A percentile compares a stretch with the other conserved stretches of the same genome.
Conservation (phyloP, 2,113 vertebrate species). For the Corythornis madagascariensis region DNA sequence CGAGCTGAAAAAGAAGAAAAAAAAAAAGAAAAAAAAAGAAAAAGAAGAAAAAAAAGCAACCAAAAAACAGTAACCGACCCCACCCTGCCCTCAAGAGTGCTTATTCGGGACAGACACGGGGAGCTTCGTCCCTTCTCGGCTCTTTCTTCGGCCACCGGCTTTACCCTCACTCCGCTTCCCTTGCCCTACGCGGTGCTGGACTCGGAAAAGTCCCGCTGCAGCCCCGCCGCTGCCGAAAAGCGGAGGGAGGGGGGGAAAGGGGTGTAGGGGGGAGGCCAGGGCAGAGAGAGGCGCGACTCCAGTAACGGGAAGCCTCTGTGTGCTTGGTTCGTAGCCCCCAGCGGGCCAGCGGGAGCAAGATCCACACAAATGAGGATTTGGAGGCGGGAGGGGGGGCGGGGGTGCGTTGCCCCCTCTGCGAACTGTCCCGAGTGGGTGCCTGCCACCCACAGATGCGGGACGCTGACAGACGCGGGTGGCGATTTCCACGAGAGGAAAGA, state of each 20-base stretch:
- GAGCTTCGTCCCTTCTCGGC: not conserved
- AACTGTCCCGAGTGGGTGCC: not conserved
- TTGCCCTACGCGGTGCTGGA: not conserved
- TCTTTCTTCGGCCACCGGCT: not conserved
- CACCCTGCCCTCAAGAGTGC: not conserved
- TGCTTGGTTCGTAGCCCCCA: slow-evolving; percentile 22
- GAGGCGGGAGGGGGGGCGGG: not conserved
- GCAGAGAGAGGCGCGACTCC: not conserved
- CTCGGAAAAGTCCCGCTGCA: not conserved
- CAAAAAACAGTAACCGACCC: not conserved
- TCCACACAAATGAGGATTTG: not conserved
- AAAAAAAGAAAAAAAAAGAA: too few relatives aligned
- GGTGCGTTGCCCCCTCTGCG: not conserved
- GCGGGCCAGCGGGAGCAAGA: slow-evolving; percentile 23
- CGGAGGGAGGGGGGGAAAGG: too few relatives aligned
- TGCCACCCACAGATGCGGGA: not conserved
- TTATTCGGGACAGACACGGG: not conserved
- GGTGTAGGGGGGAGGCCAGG: not conserved
- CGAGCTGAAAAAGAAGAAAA: not conserved
- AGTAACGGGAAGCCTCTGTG: not conserved
- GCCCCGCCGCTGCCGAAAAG: not conserved
- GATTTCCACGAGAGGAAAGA: not conserved
- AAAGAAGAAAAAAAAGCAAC: too few relatives aligned
- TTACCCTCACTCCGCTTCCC: not conserved
- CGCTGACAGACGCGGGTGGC: not conserved